A percentile compares a stretch with the other conserved stretches of the same genome.
These are phyloP conservation scores for Cristatella mucedo DNA, from an alignment of 2,888 invertebrate species.

Conservation along the genomic window DNA sequence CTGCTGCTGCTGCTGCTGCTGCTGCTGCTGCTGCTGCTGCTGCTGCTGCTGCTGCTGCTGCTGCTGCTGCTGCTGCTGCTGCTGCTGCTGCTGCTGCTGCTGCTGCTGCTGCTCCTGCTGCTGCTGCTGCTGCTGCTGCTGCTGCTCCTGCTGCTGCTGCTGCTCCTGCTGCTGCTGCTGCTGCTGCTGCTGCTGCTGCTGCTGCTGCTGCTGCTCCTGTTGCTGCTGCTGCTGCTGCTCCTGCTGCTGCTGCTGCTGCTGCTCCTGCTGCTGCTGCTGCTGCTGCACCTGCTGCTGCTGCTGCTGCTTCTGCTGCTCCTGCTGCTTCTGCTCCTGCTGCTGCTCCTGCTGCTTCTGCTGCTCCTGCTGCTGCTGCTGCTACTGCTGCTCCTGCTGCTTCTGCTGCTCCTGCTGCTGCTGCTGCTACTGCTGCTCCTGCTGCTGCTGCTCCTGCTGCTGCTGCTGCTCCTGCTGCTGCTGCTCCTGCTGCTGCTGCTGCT, in stretches of 20 bases:
- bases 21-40: slow-evolving; percentile 7
- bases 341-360: too few species aligned
- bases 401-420: too few species aligned
- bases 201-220: slow-evolving; percentile 5
- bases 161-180: slow-evolving; percentile 6
- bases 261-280: slow-evolving; percentile 7
- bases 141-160: slow-evolving; percentile 8
- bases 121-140: slow-evolving; percentile 6
- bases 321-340: too few species aligned
- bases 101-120: slow-evolving; percentile 7
- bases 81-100: slow-evolving; percentile 7
- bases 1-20: slow-evolving; percentile 8
- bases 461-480: too few species aligned
- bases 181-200: slow-evolving; percentile 8
- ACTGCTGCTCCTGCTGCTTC: too few species aligned
- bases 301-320: too few species aligned
- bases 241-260: slow-evolving; percentile 8
- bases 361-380: too few species aligned
- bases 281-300: slow-evolving; percentile 4
- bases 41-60: slow-evolving; percentile 6
- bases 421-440: too few species aligned
- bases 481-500: too few species aligned
- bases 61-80: slow-evolving; percentile 8
- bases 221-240: slow-evolving; percentile 6
- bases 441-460: too few species aligned